phyloP scores from a whole-genome alignment of 2,888 invertebrate genomes.

The Pollenia griseotomentosa region DNA sequence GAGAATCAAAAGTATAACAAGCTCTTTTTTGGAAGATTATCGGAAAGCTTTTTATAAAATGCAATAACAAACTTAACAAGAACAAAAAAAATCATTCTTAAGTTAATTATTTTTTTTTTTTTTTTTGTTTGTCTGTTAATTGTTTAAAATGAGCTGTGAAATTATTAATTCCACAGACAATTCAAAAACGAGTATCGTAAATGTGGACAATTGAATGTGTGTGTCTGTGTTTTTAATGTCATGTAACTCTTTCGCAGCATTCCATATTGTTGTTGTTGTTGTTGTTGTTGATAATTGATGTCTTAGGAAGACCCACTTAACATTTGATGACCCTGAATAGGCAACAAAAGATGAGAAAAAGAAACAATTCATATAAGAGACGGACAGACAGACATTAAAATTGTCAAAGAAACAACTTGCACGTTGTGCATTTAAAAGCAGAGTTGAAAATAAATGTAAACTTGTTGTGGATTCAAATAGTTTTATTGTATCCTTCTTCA shows the following conservation, averaged over 20 bases:
- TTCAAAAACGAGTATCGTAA: conserved; percentile 7
- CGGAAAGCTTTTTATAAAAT: conserved; percentile 32
- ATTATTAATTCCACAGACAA: conserved; percentile 62
- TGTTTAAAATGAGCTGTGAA: conserved; percentile 67
- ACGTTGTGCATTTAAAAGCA: neutral
- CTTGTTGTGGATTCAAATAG: neutral
- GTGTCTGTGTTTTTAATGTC: neutral
- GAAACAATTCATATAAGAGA: neutral
- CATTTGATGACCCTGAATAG: conserved; percentile 72
- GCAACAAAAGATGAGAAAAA: conserved; percentile 36
- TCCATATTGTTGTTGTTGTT: conserved; percentile 14
- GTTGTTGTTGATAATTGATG: conserved; percentile 24
- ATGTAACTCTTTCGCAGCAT: conserved; percentile 43
- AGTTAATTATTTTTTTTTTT: conserved; percentile 20
- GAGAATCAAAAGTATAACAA: neutral
- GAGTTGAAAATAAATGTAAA: conserved; percentile 25
- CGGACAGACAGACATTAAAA: neutral
- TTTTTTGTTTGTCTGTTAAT: conserved; percentile 49
- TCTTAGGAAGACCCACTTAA: conserved; percentile 72
- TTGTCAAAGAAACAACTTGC: conserved; percentile 3
- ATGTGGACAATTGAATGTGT: neutral
- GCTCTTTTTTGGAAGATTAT: neutral
- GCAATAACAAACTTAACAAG: conserved; percentile 17
- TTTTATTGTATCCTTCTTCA: too few species aligned
- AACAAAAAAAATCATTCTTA: conserved; percentile 44